Conservation (phyloP, 2,113 vertebrate species). For the Caloenas nicobarica region DNA sequence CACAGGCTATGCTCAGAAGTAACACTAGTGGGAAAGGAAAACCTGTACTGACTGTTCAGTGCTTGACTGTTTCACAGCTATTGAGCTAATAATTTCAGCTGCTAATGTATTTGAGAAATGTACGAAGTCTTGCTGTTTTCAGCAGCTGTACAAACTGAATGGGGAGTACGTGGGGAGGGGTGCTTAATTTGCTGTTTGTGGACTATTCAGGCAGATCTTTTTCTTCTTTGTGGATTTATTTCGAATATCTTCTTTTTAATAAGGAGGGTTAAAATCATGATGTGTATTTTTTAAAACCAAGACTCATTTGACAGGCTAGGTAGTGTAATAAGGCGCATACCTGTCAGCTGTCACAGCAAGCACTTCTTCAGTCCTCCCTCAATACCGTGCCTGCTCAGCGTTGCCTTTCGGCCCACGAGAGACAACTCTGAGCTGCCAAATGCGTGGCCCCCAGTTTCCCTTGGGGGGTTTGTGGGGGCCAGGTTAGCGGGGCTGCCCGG, state of each 20-base stretch:
- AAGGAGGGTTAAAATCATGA: neutral
- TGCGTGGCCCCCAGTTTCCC: rapidly evolving
- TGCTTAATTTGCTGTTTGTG: too few species aligned
- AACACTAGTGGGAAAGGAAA: neutral
- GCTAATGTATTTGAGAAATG: neutral
- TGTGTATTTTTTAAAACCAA: neutral
- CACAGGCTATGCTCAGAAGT: neutral
- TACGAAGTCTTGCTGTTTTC: neutral
- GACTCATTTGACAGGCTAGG: rapidly evolving
- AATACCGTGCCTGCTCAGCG: neutral
- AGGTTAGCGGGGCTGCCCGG: too few species aligned
- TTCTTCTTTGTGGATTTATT: neutral
- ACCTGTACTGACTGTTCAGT: too few species aligned
- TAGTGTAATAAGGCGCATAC: rapidly evolving
- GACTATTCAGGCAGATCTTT: neutral
- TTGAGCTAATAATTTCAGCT: neutral
- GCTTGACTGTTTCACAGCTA: too few species aligned
- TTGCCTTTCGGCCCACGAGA: neutral
- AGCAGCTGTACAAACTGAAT: neutral
- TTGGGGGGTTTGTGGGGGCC: rapidly evolving
- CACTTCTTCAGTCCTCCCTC: rapidly evolving
- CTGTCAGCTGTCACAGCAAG: rapidly evolving
- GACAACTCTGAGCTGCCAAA: neutral
- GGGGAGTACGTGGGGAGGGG: too few species aligned
- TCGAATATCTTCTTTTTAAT: neutral